Percentiles rank a stretch among this genome's conserved stretches.
Conservation (phyloP, 2,797 vertebrate species). For the Bradypodion pumilum region DNA sequence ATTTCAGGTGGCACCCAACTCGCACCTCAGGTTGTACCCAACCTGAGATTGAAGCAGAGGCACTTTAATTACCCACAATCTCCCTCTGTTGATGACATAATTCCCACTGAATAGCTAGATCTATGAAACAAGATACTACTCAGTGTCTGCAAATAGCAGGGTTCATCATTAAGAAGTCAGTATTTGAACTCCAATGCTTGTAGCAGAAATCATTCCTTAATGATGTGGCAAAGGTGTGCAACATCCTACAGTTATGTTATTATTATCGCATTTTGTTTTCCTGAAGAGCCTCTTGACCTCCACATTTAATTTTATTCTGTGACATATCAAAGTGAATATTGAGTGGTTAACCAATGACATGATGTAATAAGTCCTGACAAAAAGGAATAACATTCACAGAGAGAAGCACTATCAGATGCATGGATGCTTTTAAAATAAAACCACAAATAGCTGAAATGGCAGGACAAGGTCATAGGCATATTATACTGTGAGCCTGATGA, state of each 20-base stretch:
- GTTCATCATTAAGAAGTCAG: not conserved
- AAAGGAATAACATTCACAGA: not conserved
- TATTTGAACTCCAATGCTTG: not conserved
- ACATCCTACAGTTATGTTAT: not conserved
- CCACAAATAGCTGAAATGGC: conserved; percentile 12
- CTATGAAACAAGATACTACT: no score
- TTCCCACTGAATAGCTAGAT: no score
- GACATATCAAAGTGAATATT: not conserved
- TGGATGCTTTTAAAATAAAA: conserved; percentile 9
- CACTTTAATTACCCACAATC: no score
- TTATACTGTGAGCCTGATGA: not conserved
- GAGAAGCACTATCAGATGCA: not conserved
- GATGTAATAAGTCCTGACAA: conserved; percentile 5
- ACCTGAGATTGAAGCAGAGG: not conserved
- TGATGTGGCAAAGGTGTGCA: not conserved
- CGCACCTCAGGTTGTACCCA: no score
- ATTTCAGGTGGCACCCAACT: no score
- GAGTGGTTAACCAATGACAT: not conserved
- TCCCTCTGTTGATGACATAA: not conserved
- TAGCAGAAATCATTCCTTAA: not conserved
- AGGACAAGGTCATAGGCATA: not conserved
- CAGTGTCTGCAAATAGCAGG: not conserved
- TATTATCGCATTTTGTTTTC: conserved; percentile 6
- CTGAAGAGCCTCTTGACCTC: not conserved
- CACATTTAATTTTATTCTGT: not conserved